Evolutionary conservation across 2,888 invertebrate species (phyloP).

Genomic region (Tromatobia lineatoria): DNA sequence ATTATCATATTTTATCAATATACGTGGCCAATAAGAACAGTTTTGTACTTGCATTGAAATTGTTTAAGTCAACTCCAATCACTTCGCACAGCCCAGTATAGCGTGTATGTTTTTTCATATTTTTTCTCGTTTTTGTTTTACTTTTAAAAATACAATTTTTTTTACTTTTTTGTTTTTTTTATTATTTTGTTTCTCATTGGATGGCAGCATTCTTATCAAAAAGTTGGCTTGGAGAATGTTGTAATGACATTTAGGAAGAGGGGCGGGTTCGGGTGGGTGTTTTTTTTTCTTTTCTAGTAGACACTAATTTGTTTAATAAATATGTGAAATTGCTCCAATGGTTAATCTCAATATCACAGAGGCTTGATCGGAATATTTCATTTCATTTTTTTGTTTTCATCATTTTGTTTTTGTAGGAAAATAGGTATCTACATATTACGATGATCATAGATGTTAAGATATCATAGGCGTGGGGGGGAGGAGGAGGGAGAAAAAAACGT

Average conservation of each 20-base stretch:
- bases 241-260: slow-evolving; percentile 83
- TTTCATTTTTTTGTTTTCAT: slow-evolving; percentile 66
- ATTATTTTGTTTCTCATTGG: slow-evolving; percentile 77
- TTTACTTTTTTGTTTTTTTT: slow-evolving; percentile 62
- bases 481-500: slow-evolving; percentile 37
- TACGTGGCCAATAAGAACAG: slow-evolving; percentile 85
- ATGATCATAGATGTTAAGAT: slow-evolving; percentile 77
- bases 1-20: slow-evolving; percentile 80
- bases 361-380: slow-evolving; percentile 83
- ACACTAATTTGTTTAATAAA: slow-evolving; percentile 79
- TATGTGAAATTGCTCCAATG: slow-evolving; percentile 83
- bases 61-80: slow-evolving; percentile 85
- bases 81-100: slow-evolving; percentile 85
- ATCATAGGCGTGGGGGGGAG: slow-evolving; percentile 56
- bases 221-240: slow-evolving; percentile 84
- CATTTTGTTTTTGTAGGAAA: slow-evolving; percentile 81
- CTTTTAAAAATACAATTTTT: slow-evolving; percentile 65
- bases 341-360: slow-evolving; percentile 84
- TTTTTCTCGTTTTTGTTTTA: slow-evolving; percentile 53
- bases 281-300: slow-evolving; percentile 74
- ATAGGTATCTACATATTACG: slow-evolving; percentile 84
- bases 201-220: slow-evolving; percentile 84
- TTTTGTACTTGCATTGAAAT: slow-evolving; percentile 86
- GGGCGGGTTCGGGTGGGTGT: slow-evolving; percentile 22
- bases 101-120: slow-evolving; percentile 83